Conservation (phyloP, 2,113 vertebrate species). For the Apus apus region DNA sequence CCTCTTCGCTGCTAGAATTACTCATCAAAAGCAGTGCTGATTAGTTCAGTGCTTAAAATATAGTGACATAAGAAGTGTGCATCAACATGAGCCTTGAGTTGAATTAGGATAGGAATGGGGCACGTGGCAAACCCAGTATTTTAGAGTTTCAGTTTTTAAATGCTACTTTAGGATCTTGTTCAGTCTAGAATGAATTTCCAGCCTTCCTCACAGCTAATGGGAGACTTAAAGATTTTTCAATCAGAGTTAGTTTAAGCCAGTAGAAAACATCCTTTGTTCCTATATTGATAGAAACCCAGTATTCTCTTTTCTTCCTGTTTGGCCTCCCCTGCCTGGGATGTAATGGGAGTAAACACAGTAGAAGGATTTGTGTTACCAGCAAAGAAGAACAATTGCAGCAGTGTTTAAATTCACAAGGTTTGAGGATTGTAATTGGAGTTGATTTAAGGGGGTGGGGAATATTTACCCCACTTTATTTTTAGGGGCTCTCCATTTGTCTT, state of each 20-base stretch:
- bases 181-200: not conserved
- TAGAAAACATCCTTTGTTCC: conserved; percentile 49
- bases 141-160: not conserved
- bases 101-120: not conserved
- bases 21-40: not conserved
- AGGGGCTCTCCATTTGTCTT: not conserved
- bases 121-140: not conserved
- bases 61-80: not conserved
- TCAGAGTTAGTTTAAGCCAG: not conserved
- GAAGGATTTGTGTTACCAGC: conserved; percentile 6
- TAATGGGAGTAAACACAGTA: conserved; percentile 23
- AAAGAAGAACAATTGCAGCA: conserved; percentile 26
- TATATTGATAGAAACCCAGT: not conserved
- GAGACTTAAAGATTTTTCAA: not conserved
- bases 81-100: not conserved
- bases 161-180: not conserved
- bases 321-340: conserved; percentile 11
- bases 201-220: not conserved
- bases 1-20: not conserved
- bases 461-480: conserved; percentile 14
- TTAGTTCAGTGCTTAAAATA: not conserved
- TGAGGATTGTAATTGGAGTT: conserved; percentile 7
- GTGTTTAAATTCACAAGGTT: conserved; percentile 24
- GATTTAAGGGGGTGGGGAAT: not conserved
- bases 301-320: conserved; percentile 59